phyloP scores from a whole-genome alignment of 2,888 invertebrate genomes.

The Oconnorella tubifera region DNA sequence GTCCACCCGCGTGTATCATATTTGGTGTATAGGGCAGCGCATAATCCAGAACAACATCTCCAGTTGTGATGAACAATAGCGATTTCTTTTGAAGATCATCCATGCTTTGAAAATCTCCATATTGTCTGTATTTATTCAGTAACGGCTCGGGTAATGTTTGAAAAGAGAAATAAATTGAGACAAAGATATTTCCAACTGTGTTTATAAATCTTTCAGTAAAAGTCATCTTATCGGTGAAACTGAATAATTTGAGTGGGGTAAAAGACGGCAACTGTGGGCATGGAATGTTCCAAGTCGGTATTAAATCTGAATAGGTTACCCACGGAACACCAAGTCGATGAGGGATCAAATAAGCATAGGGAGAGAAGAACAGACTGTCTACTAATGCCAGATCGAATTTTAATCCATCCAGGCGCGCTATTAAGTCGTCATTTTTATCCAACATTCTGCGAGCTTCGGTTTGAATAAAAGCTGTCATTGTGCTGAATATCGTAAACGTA shows the following conservation, averaged over 20 bases:
- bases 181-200: background rate
- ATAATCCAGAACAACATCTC: slow-evolving; percentile 9
- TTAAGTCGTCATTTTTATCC: background rate
- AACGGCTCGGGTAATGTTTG: slow-evolving; percentile 7
- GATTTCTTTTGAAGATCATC: slow-evolving; percentile 20
- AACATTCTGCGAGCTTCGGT: background rate
- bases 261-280: slow-evolving; percentile 20
- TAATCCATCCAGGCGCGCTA: slow-evolving; percentile 1
- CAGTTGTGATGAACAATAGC: slow-evolving; percentile 13
- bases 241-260: background rate
- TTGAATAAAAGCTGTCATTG: background rate
- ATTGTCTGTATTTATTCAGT: slow-evolving; percentile 13
- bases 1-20: slow-evolving; percentile 18
- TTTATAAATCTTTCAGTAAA: slow-evolving; percentile 10
- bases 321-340: slow-evolving; percentile 16
- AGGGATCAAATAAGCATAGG: slow-evolving; percentile 8
- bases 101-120: slow-evolving; percentile 13
- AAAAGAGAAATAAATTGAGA: background rate
- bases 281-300: slow-evolving; percentile 14
- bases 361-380: slow-evolving; percentile 5
- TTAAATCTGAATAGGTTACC: slow-evolving; percentile 15
- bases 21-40: slow-evolving; percentile 17
- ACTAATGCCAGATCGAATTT: slow-evolving; percentile 20
- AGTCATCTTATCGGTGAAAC: background rate
- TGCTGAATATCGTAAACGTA: too few species aligned